A percentile compares a stretch with the other conserved stretches of the same genome.
phyloP scores from a whole-genome alignment of 1,140 invertebrate species.

The Bombus sylvicola region DNA sequence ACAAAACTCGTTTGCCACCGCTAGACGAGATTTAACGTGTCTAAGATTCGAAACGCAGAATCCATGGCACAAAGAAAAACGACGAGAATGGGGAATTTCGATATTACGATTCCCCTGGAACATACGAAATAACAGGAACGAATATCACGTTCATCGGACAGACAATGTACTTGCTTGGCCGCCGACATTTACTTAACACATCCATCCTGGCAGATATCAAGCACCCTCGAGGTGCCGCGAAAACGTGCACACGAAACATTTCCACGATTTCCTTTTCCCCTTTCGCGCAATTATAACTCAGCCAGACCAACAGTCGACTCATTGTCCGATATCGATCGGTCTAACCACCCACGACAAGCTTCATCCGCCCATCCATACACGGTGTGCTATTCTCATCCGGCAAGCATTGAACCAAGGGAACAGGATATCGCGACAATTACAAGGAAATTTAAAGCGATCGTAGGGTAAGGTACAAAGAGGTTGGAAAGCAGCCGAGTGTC shows the following conservation, averaged over 20 bases:
- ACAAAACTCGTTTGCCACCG: not conserved
- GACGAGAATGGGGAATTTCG: not conserved
- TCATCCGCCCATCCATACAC: not conserved
- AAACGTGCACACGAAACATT: slow-evolving; percentile 15
- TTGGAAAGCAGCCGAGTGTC: not conserved
- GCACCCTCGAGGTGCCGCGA: not conserved
- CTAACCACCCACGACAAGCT: slow-evolving; percentile 5
- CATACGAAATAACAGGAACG: not conserved
- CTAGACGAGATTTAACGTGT: not conserved
- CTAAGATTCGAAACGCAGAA: not conserved
- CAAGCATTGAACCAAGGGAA: not conserved
- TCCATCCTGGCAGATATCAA: not conserved
- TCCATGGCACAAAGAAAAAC: not conserved
- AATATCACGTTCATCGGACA: not conserved
- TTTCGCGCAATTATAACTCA: slow-evolving; percentile 9
- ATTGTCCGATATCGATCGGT: slow-evolving; percentile 27
- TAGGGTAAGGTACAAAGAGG: not conserved
- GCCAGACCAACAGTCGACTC: not conserved
- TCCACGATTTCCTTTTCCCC: slow-evolving; percentile 21
- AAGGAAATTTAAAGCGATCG: not conserved
- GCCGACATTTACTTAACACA: slow-evolving; percentile 4
- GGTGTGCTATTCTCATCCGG: not conserved
- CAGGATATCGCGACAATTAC: slow-evolving; percentile 27
- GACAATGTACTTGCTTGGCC: no score
- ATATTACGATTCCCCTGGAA: not conserved